Evolutionary conservation across 2,888 invertebrate species (phyloP).

Genomic region (Holacanthella duospinosa): DNA sequence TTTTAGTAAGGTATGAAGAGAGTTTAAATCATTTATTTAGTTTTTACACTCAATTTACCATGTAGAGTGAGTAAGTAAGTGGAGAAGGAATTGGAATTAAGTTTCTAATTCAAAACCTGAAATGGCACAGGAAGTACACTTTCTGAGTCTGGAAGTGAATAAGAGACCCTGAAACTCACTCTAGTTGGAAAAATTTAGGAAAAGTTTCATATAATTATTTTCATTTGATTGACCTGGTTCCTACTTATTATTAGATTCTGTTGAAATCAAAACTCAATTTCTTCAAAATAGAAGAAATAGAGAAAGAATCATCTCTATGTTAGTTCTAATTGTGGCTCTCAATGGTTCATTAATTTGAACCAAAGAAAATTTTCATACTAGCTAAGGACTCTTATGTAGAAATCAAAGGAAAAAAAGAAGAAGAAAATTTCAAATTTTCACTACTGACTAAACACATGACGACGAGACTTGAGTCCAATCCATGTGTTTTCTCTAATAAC

Average conservation of each 20-base stretch:
- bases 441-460: too few relatives aligned
- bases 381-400: neutral
- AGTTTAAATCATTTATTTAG: neutral
- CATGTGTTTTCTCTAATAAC: neutral
- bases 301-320: neutral
- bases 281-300: neutral
- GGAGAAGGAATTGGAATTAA: neutral
- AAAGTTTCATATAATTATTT: neutral
- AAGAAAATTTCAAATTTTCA: neutral
- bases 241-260: too few relatives aligned
- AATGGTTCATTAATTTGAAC: neutral
- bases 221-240: neutral
- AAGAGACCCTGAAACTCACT: neutral
- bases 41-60: neutral
- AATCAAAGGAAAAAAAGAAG: neutral
- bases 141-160: neutral
- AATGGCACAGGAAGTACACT: neutral
- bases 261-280: too few relatives aligned
- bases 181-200: too few relatives aligned
- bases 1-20: too few relatives aligned
- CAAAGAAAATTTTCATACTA: neutral
- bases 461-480: too few relatives aligned
- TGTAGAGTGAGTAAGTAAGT: neutral
- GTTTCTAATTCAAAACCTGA: neutral
- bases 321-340: neutral